Percentiles rank a stretch among this genome's conserved stretches.
Conservation (phyloP, 1,140 invertebrate genomes). For the Zaprionus ornatus region DNA sequence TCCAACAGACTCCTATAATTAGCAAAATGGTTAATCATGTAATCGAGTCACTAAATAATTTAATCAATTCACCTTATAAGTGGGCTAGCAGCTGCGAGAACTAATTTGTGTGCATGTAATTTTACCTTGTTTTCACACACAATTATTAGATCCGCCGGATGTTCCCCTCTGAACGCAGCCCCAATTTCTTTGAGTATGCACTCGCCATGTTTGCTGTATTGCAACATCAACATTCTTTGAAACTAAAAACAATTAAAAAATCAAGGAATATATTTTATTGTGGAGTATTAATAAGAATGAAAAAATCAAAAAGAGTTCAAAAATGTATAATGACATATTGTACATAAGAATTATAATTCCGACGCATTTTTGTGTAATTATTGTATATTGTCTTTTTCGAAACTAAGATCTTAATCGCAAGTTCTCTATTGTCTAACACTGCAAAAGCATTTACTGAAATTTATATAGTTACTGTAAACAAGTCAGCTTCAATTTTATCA, state of each 20-base stretch:
- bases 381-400: too few relatives aligned
- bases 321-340: too few relatives aligned
- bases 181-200: slow-evolving; percentile 93
- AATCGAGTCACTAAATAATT: background rate
- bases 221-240: slow-evolving; percentile 91
- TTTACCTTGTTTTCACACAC: slow-evolving; percentile 91
- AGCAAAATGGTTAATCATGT: background rate
- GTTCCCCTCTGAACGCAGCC: slow-evolving; percentile 91
- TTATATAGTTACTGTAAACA: too few relatives aligned
- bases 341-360: too few relatives aligned
- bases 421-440: too few relatives aligned
- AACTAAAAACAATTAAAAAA: slow-evolving; percentile 74
- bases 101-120: slow-evolving; percentile 90
- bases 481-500: too few relatives aligned
- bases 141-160: slow-evolving; percentile 92
- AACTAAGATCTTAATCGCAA: too few relatives aligned
- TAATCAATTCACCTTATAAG: slow-evolving; percentile 86
- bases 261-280: background rate
- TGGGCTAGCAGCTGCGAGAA: slow-evolving; percentile 92
- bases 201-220: slow-evolving; percentile 95
- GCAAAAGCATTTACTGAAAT: too few relatives aligned
- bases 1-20: slow-evolving; percentile 87
- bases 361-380: too few relatives aligned
- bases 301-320: background rate
- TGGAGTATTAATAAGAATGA: background rate